Percentiles rank a stretch among this genome's conserved stretches.
phyloP scores from a whole-genome alignment of 2,797 vertebrate genomes.

The Trematomus bernacchii region DNA sequence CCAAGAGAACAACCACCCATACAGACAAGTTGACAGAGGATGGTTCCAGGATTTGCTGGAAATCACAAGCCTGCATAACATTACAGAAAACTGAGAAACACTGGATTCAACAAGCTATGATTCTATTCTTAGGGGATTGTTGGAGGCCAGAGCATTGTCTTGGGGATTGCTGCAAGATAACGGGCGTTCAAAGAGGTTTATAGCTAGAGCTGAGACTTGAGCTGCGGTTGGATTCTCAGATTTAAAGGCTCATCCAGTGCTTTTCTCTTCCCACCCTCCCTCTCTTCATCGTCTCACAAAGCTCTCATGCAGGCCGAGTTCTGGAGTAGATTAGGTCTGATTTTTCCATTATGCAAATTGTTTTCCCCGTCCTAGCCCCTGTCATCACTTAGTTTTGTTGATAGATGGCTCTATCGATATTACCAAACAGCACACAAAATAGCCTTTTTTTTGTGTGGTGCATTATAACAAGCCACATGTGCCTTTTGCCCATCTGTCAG shows the following conservation, averaged over 20 bases:
- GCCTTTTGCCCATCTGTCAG: conserved; percentile 14
- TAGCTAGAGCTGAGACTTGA: conserved; percentile 55
- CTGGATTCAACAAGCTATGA: conserved; percentile 16
- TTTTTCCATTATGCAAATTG: conserved; percentile 82
- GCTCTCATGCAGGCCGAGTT: conserved; percentile 39
- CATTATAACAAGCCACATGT: conserved; percentile 13
- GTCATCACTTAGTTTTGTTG: conserved; percentile 50
- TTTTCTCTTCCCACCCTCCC: conserved; percentile 21
- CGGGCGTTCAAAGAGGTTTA: conserved; percentile 65
- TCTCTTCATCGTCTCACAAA: conserved; percentile 26
- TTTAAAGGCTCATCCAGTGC: conserved; percentile 61
- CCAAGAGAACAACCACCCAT: conserved; percentile 10
- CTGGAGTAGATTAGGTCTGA: conserved; percentile 72
- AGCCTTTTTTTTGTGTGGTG: conserved; percentile 32
- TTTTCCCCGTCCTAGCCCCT: conserved; percentile 55
- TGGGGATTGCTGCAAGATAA: conserved; percentile 51
- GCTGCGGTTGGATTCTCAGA: conserved; percentile 46
- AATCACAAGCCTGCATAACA: conserved; percentile 9
- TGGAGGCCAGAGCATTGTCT: conserved; percentile 51
- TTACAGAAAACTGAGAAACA: conserved; percentile 29
- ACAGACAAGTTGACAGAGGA: background rate
- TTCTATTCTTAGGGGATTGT: conserved; percentile 46
- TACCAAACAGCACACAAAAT: conserved; percentile 43
- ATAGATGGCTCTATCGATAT: conserved; percentile 52
- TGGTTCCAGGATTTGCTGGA: background rate